Percentiles rank a stretch among this genome's conserved stretches.
Evolutionary conservation across 2,113 vertebrate genomes (phyloP).

Genomic region (Triplophysa siluroides): DNA sequence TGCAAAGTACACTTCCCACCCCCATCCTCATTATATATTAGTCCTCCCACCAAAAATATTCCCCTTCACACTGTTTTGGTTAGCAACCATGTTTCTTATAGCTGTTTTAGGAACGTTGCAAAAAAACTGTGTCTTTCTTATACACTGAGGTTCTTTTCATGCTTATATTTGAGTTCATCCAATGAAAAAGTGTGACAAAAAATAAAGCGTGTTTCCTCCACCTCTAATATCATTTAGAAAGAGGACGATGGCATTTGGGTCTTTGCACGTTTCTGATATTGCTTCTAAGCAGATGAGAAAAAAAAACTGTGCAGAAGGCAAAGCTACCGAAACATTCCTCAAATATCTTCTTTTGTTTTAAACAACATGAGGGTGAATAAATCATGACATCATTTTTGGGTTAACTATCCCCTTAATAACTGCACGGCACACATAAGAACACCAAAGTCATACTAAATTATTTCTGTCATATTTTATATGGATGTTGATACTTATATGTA

Average conservation of each 20-base stretch:
- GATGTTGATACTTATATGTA: too few relatives aligned
- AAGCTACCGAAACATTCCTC: not conserved
- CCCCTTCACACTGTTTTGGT: slow-evolving; percentile 59
- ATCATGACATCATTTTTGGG: too few relatives aligned
- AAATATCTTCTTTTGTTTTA: too few relatives aligned
- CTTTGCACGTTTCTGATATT: slow-evolving; percentile 39
- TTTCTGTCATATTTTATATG: too few relatives aligned
- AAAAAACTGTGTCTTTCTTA: slow-evolving; percentile 60
- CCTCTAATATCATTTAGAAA: slow-evolving; percentile 17
- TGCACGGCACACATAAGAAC: not conserved
- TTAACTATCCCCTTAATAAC: too few relatives aligned
- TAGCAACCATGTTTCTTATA: slow-evolving; percentile 59
- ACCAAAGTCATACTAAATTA: too few relatives aligned
- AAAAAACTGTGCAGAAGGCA: not conserved
- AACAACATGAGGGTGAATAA: too few relatives aligned
- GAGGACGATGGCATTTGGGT: slow-evolving; percentile 21
- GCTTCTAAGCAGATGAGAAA: not conserved
- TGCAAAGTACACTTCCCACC: not conserved
- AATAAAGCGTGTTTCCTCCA: not conserved
- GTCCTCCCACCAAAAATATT: not conserved
- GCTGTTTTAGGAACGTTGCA: slow-evolving; percentile 65
- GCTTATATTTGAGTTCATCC: slow-evolving; percentile 65
- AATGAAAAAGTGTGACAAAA: slow-evolving; percentile 20
- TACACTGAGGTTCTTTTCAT: slow-evolving; percentile 55
- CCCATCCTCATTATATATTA: slow-evolving; percentile 9